Conservation (phyloP, 2,113 vertebrate species). For the Patagioenas fasciata region DNA sequence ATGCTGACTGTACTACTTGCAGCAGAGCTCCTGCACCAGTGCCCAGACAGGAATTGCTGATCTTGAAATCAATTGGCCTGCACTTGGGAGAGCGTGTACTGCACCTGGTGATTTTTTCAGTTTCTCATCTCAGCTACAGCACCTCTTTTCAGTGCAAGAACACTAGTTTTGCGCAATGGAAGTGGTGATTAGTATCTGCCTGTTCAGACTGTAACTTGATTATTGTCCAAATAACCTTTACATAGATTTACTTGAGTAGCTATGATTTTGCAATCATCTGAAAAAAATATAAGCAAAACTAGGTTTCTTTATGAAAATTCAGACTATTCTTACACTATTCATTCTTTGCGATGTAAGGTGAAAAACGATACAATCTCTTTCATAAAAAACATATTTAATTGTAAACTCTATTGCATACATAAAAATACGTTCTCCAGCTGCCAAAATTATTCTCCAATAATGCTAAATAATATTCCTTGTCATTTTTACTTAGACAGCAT, state of each 20-base stretch:
- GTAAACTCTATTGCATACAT: background rate
- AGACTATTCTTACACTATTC: background rate
- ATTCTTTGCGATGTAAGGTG: background rate
- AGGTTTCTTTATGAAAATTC: background rate
- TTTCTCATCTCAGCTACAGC: background rate
- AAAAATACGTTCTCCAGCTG: conserved; percentile 9
- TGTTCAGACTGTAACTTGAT: background rate
- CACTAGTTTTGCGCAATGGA: background rate
- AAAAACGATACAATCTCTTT: background rate
- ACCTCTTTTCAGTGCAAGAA: background rate
- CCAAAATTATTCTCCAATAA: conserved; percentile 24
- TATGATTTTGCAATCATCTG: background rate
- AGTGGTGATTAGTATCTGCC: background rate
- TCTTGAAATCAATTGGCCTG: background rate
- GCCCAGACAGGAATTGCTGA: background rate
- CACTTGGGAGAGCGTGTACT: background rate
- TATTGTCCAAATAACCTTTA: background rate
- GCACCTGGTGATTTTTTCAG: background rate
- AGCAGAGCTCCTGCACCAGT: background rate
- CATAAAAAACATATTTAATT: background rate
- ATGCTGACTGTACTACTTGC: background rate
- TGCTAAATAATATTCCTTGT: conserved; percentile 43
- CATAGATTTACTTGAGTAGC: background rate
- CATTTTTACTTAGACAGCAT: conserved; percentile 28
- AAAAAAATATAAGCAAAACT: background rate